Percentiles rank a stretch among this genome's conserved stretches.
Conservation (phyloP, 1,140 invertebrate genomes). For the Brachionus koreanus region DNA sequence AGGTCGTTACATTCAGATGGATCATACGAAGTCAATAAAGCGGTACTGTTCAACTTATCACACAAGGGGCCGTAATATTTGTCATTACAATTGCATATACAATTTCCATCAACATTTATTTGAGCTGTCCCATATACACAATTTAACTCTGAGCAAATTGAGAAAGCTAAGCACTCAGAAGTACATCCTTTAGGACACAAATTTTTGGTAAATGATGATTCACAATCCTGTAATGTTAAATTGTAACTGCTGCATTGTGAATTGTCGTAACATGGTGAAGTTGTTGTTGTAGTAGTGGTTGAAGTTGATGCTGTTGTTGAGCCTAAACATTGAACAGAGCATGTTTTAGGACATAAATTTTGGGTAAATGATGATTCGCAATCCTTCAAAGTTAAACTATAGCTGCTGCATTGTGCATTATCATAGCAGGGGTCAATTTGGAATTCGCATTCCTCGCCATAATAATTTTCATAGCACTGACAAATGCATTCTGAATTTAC, state of each 20-base stretch:
- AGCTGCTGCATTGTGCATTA: background rate
- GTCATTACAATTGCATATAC: slow-evolving; percentile 10
- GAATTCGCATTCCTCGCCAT: background rate
- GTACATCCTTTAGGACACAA: background rate
- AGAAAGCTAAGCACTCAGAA: background rate
- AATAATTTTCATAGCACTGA: background rate
- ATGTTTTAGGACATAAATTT: background rate
- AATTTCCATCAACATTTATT: background rate
- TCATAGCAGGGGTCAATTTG: background rate
- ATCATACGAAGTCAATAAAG: background rate
- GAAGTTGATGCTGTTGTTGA: background rate
- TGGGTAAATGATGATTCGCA: background rate
- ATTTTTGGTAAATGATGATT: background rate
- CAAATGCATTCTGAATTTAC: background rate
- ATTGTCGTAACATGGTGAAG: background rate
- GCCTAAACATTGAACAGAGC: background rate
- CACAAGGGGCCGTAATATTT: background rate
- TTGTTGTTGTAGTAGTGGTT: background rate
- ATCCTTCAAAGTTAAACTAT: background rate
- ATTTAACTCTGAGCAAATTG: background rate
- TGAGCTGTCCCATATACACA: background rate
- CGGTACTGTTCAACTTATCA: background rate
- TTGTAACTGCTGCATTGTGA: background rate
- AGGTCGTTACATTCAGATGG: background rate
- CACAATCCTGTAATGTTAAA: background rate